Conservation (phyloP, 1,140 invertebrate species). For the Apocrypta bakeri region DNA sequence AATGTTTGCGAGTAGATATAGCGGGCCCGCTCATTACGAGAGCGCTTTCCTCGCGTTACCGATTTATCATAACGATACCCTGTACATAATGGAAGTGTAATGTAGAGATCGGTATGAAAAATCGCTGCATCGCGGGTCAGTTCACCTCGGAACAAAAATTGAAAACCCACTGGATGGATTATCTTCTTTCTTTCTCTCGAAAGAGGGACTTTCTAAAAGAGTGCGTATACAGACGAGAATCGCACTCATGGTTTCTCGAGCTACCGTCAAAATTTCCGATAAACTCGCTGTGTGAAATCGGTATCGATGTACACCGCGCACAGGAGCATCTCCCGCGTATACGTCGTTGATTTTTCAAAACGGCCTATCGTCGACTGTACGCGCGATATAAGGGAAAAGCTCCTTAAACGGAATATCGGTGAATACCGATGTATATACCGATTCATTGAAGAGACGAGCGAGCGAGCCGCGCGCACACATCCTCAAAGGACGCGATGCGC, state of each 20-base stretch:
- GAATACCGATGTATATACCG: neutral
- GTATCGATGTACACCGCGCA: too few relatives aligned
- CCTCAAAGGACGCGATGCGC: slow-evolving; percentile 7
- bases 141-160: slow-evolving; percentile 21
- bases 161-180: slow-evolving; percentile 23
- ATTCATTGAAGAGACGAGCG: neutral
- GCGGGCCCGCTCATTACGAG: too few relatives aligned
- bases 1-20: neutral
- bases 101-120: neutral
- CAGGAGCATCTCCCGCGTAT: too few relatives aligned
- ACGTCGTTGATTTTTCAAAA: too few relatives aligned
- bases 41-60: neutral
- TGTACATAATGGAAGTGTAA: too few relatives aligned
- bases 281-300: too few relatives aligned
- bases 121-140: neutral
- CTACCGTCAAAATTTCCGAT: neutral
- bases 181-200: neutral
- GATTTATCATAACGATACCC: neutral
- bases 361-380: too few relatives aligned
- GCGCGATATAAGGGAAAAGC: slow-evolving; percentile 34
- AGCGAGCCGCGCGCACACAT: neutral
- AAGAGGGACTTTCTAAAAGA: slow-evolving; percentile 38
- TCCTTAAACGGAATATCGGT: slow-evolving; percentile 21
- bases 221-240: neutral
- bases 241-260: neutral